phyloP scores from a whole-genome alignment of 2,888 invertebrate species.

The Amblyteles armatorius region DNA sequence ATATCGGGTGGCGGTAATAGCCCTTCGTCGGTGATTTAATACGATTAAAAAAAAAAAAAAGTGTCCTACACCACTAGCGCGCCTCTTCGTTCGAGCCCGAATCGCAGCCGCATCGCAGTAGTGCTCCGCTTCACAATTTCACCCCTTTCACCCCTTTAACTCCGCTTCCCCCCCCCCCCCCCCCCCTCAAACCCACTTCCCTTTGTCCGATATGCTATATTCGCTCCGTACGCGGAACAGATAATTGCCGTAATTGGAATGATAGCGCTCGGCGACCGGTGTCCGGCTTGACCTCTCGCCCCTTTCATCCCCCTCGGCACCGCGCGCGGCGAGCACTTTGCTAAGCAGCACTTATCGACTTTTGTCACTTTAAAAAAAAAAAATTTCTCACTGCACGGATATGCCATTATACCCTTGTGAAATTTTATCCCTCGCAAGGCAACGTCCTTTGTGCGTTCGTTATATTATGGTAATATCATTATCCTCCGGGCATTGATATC shows the following conservation, averaged over 20 bases:
- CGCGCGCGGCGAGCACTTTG: constrained; percentile 22
- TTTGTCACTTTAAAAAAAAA: no score
- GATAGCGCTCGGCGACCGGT: constrained; percentile 50
- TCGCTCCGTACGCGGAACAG: constrained; percentile 37
- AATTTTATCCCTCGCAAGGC: constrained; percentile 30
- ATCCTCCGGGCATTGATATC: constrained; percentile 41
- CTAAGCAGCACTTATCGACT: constrained; percentile 21
- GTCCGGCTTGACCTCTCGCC: constrained; percentile 22
- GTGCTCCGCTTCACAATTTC: background rate
- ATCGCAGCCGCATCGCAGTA: constrained; percentile 43
- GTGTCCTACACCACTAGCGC: constrained; percentile 43
- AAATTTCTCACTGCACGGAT: constrained; percentile 24
- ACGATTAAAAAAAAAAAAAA: constrained; percentile 65
- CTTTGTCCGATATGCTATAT: constrained; percentile 25
- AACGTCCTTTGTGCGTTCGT: constrained; percentile 40
- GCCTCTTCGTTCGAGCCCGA: constrained; percentile 39
- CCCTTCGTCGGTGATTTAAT: constrained; percentile 63
- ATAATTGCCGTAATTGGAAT: constrained; percentile 63
- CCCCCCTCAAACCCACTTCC: background rate
- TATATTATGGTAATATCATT: constrained; percentile 29
- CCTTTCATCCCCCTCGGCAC: constrained; percentile 11
- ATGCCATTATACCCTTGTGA: constrained; percentile 47
- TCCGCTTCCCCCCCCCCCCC: background rate
- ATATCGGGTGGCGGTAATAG: constrained; percentile 64
- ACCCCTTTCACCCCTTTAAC: background rate